Conservation (phyloP, 2,888 invertebrate species). For the Dasypogon diadema region DNA sequence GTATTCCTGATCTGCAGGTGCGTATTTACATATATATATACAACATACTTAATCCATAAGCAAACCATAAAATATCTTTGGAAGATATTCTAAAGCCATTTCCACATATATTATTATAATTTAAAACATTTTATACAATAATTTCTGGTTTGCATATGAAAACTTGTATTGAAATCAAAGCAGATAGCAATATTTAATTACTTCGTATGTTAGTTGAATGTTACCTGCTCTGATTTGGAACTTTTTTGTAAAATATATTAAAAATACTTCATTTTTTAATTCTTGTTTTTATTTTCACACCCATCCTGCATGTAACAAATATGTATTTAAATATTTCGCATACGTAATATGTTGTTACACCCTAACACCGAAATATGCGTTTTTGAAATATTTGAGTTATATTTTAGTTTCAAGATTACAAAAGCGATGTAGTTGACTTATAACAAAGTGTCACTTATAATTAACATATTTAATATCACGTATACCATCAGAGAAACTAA, state of each 20-base stretch:
- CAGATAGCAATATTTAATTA: too few relatives aligned
- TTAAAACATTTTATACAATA: too few relatives aligned
- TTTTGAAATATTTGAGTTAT: slow-evolving; percentile 12
- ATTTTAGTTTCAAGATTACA: slow-evolving; percentile 53
- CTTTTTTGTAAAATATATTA: background rate
- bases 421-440: slow-evolving; percentile 51
- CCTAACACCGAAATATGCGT: slow-evolving; percentile 24
- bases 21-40: too few relatives aligned
- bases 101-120: too few relatives aligned
- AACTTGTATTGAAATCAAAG: background rate
- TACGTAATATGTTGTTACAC: slow-evolving; percentile 32
- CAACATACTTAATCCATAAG: background rate
- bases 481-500: slow-evolving; percentile 47
- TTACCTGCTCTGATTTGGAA: background rate
- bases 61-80: background rate
- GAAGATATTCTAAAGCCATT: too few relatives aligned
- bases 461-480: slow-evolving; percentile 42
- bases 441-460: slow-evolving; percentile 41
- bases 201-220: too few relatives aligned
- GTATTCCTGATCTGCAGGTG: slow-evolving; percentile 90
- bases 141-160: background rate
- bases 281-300: slow-evolving; percentile 52
- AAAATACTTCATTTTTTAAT: slow-evolving; percentile 44
- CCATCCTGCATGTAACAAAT: slow-evolving; percentile 51
- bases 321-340: slow-evolving; percentile 25